Percentiles rank a stretch among this genome's conserved stretches.
phyloP scores from a whole-genome alignment of 2,888 invertebrate species.

The Laspeyria flexula region DNA sequence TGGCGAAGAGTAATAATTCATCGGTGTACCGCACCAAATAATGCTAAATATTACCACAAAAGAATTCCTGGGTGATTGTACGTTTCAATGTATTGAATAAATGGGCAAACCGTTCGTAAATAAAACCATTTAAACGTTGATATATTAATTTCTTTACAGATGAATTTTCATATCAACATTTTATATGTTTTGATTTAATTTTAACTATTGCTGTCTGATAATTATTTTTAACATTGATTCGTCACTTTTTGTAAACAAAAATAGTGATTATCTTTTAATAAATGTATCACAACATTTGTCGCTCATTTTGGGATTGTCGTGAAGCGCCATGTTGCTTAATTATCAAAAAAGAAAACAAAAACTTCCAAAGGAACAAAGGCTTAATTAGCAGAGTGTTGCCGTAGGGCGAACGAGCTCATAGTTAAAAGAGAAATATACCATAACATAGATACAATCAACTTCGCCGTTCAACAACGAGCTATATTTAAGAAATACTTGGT shows the following conservation, averaged over 20 bases:
- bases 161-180: neutral
- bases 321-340: slow-evolving; percentile 26
- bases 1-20: slow-evolving; percentile 55
- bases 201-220: too few species aligned
- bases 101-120: slow-evolving; percentile 25
- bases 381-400: slow-evolving; percentile 36
- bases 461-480: neutral
- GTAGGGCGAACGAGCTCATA: slow-evolving; percentile 21
- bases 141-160: slow-evolving; percentile 14
- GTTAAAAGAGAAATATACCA: slow-evolving; percentile 22
- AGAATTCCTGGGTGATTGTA: slow-evolving; percentile 31
- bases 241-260: neutral
- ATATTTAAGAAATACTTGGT: neutral
- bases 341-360: slow-evolving; percentile 39
- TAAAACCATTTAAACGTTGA: slow-evolving; percentile 21
- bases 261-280: neutral
- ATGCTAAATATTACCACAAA: slow-evolving; percentile 42
- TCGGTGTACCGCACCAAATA: slow-evolving; percentile 46
- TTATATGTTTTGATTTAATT: too few species aligned
- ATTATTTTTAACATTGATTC: too few species aligned
- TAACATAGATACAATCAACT: slow-evolving; percentile 17
- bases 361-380: slow-evolving; percentile 36
- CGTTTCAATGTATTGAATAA: slow-evolving; percentile 32
- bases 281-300: neutral
- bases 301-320: slow-evolving; percentile 14